Evolutionary conservation across 37 sponge, comb jelly and placozoan genomes (phyloP).

Genomic region (Theonella swinhoei): DNA sequence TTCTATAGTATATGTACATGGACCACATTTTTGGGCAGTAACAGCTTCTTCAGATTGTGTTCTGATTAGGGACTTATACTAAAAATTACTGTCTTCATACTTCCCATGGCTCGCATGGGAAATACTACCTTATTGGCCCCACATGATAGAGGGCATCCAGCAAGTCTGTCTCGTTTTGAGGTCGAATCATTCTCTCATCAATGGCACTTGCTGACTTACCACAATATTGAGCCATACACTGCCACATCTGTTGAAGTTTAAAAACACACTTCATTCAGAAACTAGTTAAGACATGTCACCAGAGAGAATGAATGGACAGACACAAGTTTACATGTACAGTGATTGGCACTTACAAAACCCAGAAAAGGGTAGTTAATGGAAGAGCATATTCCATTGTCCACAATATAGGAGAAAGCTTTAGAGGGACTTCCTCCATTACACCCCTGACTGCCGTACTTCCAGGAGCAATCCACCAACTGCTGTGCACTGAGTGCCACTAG

Average conservation of each 20-base stretch:
- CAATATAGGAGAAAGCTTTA: constrained; percentile 80
- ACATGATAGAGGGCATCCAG: not conserved
- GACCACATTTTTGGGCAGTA: too few relatives aligned
- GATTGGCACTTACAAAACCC: constrained; percentile 84
- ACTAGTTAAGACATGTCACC: too few relatives aligned
- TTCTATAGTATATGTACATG: too few relatives aligned
- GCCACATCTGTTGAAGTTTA: not conserved
- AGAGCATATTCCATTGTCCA: constrained; percentile 76
- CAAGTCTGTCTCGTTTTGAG: not conserved
- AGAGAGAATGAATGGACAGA: too few relatives aligned
- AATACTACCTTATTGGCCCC: not conserved
- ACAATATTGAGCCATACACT: not conserved
- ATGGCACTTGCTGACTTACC: not conserved
- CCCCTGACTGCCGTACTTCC: constrained; percentile 81
- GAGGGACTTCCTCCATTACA: constrained; percentile 86
- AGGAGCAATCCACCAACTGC: constrained; percentile 94
- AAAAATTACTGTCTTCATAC: too few relatives aligned
- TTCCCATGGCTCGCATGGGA: too few relatives aligned
- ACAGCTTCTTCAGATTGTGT: too few relatives aligned
- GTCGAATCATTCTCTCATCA: not conserved
- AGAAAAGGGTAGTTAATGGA: constrained; percentile 76
- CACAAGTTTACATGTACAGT: too few relatives aligned
- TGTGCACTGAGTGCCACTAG: constrained; percentile 91
- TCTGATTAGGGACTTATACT: too few relatives aligned
- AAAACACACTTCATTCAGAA: not conserved